Conservation (phyloP, 37 sponge, comb jelly and placozoan species). For the Lycopodina hypogea region DNA sequence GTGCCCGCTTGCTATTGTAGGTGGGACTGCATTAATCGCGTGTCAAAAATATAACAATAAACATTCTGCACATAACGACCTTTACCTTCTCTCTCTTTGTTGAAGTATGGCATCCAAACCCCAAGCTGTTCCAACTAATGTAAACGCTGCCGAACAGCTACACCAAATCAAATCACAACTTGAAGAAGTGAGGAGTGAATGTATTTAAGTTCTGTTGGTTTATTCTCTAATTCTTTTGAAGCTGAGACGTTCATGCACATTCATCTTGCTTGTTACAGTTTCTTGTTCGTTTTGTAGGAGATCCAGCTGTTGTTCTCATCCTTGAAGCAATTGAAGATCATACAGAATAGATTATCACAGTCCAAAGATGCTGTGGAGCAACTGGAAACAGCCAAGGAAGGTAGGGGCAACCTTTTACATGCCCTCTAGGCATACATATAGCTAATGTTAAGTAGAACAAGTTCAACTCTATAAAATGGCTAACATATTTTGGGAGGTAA, state of each 20-base stretch:
- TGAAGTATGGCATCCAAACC: no score
- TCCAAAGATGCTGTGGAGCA: slow-evolving; percentile 76
- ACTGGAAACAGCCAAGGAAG: slow-evolving; percentile 58
- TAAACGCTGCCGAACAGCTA: slow-evolving; percentile 35
- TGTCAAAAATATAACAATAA: no score
- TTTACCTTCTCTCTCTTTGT: no score
- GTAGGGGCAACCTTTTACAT: slow-evolving; percentile 12
- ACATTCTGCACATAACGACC: no score
- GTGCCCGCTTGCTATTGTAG: no score
- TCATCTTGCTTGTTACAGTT: not conserved
- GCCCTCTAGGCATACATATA: not conserved
- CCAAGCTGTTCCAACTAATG: no score
- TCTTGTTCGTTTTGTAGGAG: slow-evolving; percentile 55
- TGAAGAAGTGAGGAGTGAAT: slow-evolving; percentile 59
- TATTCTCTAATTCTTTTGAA: not conserved
- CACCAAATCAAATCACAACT: slow-evolving; percentile 74
- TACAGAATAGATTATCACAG: slow-evolving; percentile 80
- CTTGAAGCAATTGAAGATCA: slow-evolving; percentile 78
- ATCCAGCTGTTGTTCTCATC: slow-evolving; percentile 68
- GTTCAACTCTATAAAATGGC: no score
- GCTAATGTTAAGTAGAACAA: no score
- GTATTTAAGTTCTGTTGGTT: not conserved
- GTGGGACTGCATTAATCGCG: no score
- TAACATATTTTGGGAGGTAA: no score
- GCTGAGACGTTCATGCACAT: not conserved